Evolutionary conservation across 2,888 invertebrate species (phyloP).

Genomic region (Galeruca laticollis): DNA sequence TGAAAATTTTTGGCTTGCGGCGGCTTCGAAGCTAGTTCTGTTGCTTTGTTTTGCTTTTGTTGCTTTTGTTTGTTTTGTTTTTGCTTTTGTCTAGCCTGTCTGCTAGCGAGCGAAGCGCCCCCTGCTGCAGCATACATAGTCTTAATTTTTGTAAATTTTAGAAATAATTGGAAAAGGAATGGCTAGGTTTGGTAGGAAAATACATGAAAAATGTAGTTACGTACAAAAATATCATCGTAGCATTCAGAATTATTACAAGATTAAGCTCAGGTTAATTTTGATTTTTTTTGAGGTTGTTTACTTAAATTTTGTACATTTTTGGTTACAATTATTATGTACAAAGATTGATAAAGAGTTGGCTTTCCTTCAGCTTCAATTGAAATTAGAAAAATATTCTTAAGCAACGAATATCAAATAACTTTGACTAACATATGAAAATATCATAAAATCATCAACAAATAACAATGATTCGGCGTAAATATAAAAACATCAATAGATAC

Average conservation of each 20-base stretch:
- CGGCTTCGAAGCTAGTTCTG: constrained; percentile 60
- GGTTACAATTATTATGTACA: constrained; percentile 36
- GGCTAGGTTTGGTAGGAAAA: constrained; percentile 30
- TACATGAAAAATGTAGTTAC: constrained; percentile 25
- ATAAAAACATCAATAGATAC: constrained; percentile 34
- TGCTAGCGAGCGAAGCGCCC: constrained; percentile 87
- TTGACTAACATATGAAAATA: constrained; percentile 53
- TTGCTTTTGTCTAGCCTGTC: constrained; percentile 77
- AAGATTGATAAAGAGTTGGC: constrained; percentile 30
- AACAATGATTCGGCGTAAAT: constrained; percentile 52
- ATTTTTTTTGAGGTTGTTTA: constrained; percentile 32
- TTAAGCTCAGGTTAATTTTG: constrained; percentile 35
- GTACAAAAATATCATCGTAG: constrained; percentile 41
- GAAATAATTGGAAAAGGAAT: constrained; percentile 25
- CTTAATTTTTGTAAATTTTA: constrained; percentile 50
- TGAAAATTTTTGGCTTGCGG: constrained; percentile 70
- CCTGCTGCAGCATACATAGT: constrained; percentile 90
- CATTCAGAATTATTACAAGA: constrained; percentile 13
- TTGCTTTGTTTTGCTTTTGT: constrained; percentile 68
- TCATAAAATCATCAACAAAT: constrained; percentile 50
- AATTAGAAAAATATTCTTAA: constrained; percentile 13
- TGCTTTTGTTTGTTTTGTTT: constrained; percentile 68
- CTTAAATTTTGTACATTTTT: constrained; percentile 36
- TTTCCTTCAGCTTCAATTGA: constrained; percentile 37
- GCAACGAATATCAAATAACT: not conserved